These are phyloP conservation scores for Barnardius zonarius DNA, from an alignment of 2,113 vertebrate genomes.

Conservation along the genomic window DNA sequence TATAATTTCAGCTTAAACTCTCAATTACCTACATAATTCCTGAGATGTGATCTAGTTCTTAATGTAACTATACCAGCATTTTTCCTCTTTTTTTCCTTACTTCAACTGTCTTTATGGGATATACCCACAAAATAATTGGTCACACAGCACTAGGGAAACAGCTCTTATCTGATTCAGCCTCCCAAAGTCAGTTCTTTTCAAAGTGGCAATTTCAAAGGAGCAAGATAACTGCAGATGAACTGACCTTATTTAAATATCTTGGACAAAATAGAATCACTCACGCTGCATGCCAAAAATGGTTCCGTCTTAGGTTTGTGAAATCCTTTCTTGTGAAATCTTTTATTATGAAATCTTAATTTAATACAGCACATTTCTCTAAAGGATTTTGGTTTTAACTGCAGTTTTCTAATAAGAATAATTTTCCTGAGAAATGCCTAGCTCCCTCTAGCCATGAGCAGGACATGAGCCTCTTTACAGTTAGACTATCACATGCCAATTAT, in stretches of 20 bases:
- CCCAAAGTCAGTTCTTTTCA: neutral
- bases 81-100: neutral
- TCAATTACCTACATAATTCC: neutral
- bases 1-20: neutral
- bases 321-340: neutral
- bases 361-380: rapidly evolving
- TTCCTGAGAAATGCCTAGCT: neutral
- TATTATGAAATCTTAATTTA: neutral
- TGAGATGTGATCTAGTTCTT: neutral
- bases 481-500: neutral
- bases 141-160: neutral
- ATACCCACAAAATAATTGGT: neutral
- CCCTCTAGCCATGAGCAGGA: neutral
- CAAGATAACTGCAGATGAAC: neutral
- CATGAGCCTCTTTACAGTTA: neutral
- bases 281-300: neutral
- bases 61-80: neutral
- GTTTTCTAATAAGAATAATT: neutral
- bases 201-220: neutral
- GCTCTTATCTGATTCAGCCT: neutral
- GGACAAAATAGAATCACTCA: neutral
- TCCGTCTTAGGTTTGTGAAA: neutral
- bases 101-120: neutral
- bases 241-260: neutral
- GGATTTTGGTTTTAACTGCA: neutral